Conservation (phyloP, 2,888 invertebrate species). For the Scaptodrosophila latifasciaeformis region DNA sequence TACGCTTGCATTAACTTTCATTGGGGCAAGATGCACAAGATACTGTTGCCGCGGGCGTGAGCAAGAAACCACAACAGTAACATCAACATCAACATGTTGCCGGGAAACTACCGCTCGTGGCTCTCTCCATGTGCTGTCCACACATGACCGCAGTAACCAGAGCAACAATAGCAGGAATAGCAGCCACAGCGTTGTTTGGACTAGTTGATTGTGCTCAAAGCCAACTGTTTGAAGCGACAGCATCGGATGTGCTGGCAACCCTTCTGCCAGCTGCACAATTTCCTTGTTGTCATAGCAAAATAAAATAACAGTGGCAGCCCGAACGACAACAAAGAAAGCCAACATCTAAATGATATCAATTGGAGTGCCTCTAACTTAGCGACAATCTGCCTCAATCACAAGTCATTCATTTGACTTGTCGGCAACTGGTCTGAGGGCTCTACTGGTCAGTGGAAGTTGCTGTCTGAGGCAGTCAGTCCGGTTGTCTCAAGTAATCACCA, state of each 20-base stretch:
- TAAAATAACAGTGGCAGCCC: constrained; percentile 34
- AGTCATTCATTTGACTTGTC: constrained; percentile 34
- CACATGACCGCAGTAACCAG: constrained; percentile 2
- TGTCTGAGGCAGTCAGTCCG: too few species aligned
- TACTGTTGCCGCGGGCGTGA: constrained; percentile 8
- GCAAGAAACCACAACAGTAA: constrained; percentile 38
- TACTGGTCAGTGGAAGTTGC: too few species aligned
- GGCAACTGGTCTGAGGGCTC: not conserved
- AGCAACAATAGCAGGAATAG: not conserved
- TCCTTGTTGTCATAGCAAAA: constrained; percentile 60
- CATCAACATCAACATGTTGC: constrained; percentile 45
- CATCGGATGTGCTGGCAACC: constrained; percentile 54
- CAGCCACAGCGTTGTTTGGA: too few species aligned
- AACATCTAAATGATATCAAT: constrained; percentile 40
- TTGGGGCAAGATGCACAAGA: too few species aligned
- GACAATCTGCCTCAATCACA: constrained; percentile 51
- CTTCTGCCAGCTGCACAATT: constrained; percentile 49
- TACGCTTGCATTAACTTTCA: too few species aligned
- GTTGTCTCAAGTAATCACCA: constrained; percentile 14
- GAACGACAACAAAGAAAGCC: constrained; percentile 11
- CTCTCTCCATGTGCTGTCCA: too few species aligned
- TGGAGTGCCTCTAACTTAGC: constrained; percentile 47
- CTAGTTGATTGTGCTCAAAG: constrained; percentile 35
- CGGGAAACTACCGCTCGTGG: too few species aligned
- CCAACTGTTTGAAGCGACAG: constrained; percentile 37